Percentiles rank a stretch among this genome's conserved stretches.
phyloP scores from a whole-genome alignment of 64 coral and sea anemone species.

The Hydrozoanthus tunicans region DNA sequence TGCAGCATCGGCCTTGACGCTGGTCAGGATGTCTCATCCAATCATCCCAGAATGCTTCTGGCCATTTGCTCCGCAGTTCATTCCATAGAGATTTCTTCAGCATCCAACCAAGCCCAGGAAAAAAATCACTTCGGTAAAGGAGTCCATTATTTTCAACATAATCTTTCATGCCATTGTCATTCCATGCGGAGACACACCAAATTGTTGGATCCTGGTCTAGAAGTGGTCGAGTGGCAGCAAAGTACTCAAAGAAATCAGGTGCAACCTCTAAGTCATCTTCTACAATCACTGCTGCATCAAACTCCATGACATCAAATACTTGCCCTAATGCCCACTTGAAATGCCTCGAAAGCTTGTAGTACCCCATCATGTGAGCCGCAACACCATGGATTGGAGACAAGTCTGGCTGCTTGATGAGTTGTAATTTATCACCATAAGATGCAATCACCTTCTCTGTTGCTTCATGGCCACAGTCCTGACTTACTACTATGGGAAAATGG shows the following conservation, averaged over 20 bases:
- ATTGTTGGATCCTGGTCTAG: slow-evolving; percentile 79
- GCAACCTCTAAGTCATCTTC: slow-evolving; percentile 93
- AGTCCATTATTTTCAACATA: slow-evolving; percentile 74
- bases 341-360: slow-evolving; percentile 91
- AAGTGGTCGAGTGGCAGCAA: slow-evolving; percentile 69
- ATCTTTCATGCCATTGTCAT: slow-evolving; percentile 78
- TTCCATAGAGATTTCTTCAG: slow-evolving; percentile 72
- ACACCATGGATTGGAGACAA: slow-evolving; percentile 63
- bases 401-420: slow-evolving; percentile 77
- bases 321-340: slow-evolving; percentile 82
- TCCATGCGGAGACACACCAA: slow-evolving; percentile 93
- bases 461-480: slow-evolving; percentile 84
- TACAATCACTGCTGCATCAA: slow-evolving; percentile 85
- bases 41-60: slow-evolving; percentile 87
- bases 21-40: slow-evolving; percentile 90
- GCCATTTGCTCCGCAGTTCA: slow-evolving; percentile 81
- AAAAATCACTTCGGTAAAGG: slow-evolving; percentile 86
- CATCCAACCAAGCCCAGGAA: slow-evolving; percentile 92
- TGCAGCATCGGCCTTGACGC: slow-evolving; percentile 70
- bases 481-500: slow-evolving; percentile 85
- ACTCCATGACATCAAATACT: slow-evolving; percentile 76
- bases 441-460: slow-evolving; percentile 64
- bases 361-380: slow-evolving; percentile 57
- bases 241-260: slow-evolving; percentile 92
- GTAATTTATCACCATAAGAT: slow-evolving; percentile 55